Percentiles rank a stretch among this genome's conserved stretches.
phyloP scores from a whole-genome alignment of 30 jellyfish, hydroid and myxozoan species.

The Nemopilema nomurai region DNA sequence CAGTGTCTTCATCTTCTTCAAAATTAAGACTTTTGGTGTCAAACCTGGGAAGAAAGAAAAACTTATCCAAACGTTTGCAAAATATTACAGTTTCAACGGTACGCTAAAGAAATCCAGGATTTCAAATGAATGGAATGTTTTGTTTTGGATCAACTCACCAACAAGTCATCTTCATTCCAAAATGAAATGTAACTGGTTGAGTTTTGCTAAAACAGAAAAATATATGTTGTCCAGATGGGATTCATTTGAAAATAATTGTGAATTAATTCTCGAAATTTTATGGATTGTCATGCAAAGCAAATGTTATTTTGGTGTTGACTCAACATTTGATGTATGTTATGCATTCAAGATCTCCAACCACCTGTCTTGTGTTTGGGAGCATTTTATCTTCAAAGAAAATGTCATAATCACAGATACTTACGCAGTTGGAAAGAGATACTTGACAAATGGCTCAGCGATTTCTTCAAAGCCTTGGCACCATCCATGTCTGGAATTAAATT shows the following conservation, averaged over 20 bases:
- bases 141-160: no score
- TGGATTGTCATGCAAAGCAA: no score
- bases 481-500: constrained; percentile 71
- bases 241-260: no score
- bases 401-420: constrained; percentile 28
- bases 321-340: neutral
- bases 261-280: no score
- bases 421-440: constrained; percentile 97
- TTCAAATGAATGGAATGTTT: neutral
- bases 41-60: constrained; percentile 54
- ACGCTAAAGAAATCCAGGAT: neutral
- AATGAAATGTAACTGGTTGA: constrained; percentile 69
- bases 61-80: neutral
- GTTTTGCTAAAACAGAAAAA: constrained; percentile 39
- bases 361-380: no score
- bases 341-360: no score
- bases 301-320: no score
- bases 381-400: no score
- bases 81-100: neutral
- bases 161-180: constrained; percentile 91
- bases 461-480: constrained; percentile 83
- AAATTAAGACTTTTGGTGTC: constrained; percentile 55
- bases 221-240: no score
- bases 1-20: constrained; percentile 63
- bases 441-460: constrained; percentile 81